Conservation (phyloP, 2,797 vertebrate species). For the Erethizon dorsatum region DNA sequence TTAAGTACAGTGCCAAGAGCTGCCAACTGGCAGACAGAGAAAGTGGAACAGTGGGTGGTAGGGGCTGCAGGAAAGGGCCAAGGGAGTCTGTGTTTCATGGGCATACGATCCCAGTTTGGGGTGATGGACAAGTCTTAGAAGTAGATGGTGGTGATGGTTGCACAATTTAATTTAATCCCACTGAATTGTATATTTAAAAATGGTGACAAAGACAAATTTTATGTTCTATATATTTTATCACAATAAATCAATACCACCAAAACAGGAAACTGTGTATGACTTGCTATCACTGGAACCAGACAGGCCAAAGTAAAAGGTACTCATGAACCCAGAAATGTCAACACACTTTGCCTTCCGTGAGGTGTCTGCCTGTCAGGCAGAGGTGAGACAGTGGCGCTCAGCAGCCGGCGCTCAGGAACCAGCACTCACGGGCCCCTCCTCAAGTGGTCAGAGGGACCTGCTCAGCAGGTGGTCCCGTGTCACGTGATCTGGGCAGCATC, state of each 20-base stretch:
- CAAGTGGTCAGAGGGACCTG: not conserved
- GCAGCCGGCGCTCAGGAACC: not conserved
- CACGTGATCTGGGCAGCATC: not conserved
- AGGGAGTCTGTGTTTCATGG: not conserved
- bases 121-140: not conserved
- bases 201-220: not conserved
- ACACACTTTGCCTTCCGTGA: not conserved
- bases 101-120: not conserved
- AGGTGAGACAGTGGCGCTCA: not conserved
- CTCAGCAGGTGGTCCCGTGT: not conserved
- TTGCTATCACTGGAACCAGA: not conserved
- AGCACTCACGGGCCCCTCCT: not conserved
- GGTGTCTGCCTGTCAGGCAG: not conserved
- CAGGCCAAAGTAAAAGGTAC: not conserved
- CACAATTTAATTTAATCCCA: not conserved
- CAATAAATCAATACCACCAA: not conserved
- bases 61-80: not conserved
- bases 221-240: slow-evolving; percentile 1
- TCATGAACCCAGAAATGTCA: not conserved
- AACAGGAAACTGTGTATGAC: not conserved
- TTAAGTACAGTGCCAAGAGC: not conserved
- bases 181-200: not conserved
- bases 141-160: not conserved
- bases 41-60: not conserved
- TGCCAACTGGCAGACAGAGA: not conserved